Evolutionary conservation across 2,888 invertebrate species (phyloP).

Genomic region (Malthinus flaveolus): DNA sequence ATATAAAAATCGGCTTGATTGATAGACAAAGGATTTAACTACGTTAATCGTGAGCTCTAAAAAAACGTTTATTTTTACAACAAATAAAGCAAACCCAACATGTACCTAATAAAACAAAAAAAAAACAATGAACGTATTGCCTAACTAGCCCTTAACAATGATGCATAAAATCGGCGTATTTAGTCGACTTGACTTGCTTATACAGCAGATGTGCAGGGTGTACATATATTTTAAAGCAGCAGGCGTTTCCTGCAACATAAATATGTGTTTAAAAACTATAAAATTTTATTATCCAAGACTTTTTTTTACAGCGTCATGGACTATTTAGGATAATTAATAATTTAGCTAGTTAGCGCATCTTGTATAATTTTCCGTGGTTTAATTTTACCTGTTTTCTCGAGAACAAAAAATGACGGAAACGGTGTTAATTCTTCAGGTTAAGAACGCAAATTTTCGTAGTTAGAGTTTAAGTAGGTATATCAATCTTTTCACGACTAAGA

Average conservation of each 20-base stretch:
- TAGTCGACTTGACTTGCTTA: constrained; percentile 16
- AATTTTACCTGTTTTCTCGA: not conserved
- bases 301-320: constrained; percentile 11
- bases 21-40: too few species aligned
- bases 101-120: constrained; percentile 20
- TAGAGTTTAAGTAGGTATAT: too few species aligned
- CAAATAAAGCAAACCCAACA: constrained; percentile 1
- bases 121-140: constrained; percentile 9
- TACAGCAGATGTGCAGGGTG: constrained; percentile 26
- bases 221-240: constrained; percentile 26
- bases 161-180: constrained; percentile 25
- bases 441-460: too few species aligned
- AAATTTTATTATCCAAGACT: constrained; percentile 23
- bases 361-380: not conserved
- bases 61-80: too few species aligned
- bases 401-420: too few species aligned
- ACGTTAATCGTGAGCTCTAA: too few species aligned
- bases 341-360: not conserved
- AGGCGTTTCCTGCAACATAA: constrained; percentile 28
- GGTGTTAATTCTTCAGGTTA: too few species aligned
- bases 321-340: not conserved
- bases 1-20: too few species aligned
- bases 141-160: constrained; percentile 23
- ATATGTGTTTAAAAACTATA: constrained; percentile 26
- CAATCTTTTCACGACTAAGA: not conserved